Base-by-base conservation (phyloP, 2,113 vertebrate species). In the Oreamnos americanus region DNA sequence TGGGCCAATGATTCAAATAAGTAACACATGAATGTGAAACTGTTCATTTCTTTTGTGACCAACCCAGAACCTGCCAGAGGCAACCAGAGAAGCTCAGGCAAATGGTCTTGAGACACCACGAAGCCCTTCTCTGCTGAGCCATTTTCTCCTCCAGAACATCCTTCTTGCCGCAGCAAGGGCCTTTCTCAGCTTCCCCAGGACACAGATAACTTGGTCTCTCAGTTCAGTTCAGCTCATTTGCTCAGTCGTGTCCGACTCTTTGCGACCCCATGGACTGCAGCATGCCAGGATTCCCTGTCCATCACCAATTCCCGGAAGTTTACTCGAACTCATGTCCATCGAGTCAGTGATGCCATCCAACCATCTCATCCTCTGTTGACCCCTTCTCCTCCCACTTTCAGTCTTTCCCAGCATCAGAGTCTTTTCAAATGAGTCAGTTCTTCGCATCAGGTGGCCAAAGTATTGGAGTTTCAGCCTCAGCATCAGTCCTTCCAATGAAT, bases 271-370 rank as follows among this genome's bases (percentile, higher is more conserved):
- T 71, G 19, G 19, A 71, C 64, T 36, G n/a, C 9, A 36, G n/a
- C 64, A 23, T 0, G 2, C 67, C 67, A 71, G 67, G n/a, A 1
- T 0, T 12, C n/a, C n/a, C 10, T 23, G n/a, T 71, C 19, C n/a
- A 71, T 36, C 9, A 39, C 10, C n/a, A 71, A 6, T 2, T 39
- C 19, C 19, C 2, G 2, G 67, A 23, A 39, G 19, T 6, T 71
- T 36, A 6, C n/a, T 71, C n/a, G 6, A n/a, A 71, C 67, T 36
- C 67, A 71, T 23, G 67, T 36, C 5, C n/a, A 71, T 71, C 5
- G 9, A 71, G n/a, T 71, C 5, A 23, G 67, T 71, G 67, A 71
- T 71, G 19, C n/a, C 9, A 71, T 71, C 9, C 5, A 71, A 39
- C 67, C n/a, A 71, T 12, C 67, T 71, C 67, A 39, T 71, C 19